Percentiles rank a stretch among this genome's conserved stretches.
Evolutionary conservation across 2,888 invertebrate genomes (phyloP).

Genomic region (Parelbella ahira): DNA sequence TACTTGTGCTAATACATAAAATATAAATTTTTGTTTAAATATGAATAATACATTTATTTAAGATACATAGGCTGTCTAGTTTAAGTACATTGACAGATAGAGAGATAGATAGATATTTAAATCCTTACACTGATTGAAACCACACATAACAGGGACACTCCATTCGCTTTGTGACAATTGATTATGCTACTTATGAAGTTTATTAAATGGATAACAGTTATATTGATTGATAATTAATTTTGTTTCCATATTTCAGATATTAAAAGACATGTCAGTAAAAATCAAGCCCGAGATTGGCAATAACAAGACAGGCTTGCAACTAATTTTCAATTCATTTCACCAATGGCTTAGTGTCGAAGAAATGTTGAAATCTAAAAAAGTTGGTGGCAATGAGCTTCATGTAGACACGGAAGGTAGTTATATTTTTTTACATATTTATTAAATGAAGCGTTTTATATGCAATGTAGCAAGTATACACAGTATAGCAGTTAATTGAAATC

Average conservation of each 20-base stretch:
- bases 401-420: conserved; percentile 7
- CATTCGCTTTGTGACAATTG: no score
- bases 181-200: neutral
- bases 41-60: no score
- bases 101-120: no score
- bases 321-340: conserved; percentile 2
- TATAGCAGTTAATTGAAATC: neutral
- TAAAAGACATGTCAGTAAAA: conserved; percentile 4
- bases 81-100: no score
- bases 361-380: neutral
- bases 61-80: no score
- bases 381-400: conserved; percentile 1
- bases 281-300: conserved; percentile 4
- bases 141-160: no score
- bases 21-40: no score
- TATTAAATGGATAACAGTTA: neutral
- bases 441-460: no score
- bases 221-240: neutral
- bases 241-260: neutral
- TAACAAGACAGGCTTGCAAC: neutral
- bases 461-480: no score
- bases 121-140: no score
- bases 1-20: no score
- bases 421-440: no score
- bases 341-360: conserved; percentile 1